These are phyloP conservation scores for Phyllostomus discolor DNA, from an alignment of 2,113 vertebrate species.

Conservation along the genomic window DNA sequence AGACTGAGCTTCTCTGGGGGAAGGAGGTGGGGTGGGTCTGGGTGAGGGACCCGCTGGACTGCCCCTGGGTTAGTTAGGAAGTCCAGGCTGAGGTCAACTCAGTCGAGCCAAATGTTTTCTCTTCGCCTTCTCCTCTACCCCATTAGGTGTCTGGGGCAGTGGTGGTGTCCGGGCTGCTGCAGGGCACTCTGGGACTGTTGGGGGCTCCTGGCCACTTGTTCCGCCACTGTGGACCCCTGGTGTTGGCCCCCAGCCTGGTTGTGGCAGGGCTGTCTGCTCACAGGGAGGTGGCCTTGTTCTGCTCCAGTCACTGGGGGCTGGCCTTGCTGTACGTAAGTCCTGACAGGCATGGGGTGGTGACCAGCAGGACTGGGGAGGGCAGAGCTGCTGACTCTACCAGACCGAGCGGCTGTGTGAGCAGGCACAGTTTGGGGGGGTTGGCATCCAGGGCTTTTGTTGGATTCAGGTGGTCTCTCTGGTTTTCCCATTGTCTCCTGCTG, in stretches of 20 bases:
- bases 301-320: slow-evolving; percentile 86
- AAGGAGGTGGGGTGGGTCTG: background rate
- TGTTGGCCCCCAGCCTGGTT: slow-evolving; percentile 86
- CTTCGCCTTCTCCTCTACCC: background rate
- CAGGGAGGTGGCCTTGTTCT: slow-evolving; percentile 86
- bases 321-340: slow-evolving; percentile 82
- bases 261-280: slow-evolving; percentile 86
- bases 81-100: background rate
- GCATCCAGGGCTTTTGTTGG: background rate
- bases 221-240: slow-evolving; percentile 83
- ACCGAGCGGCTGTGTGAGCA: rapidly evolving
- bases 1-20: background rate
- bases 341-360: background rate
- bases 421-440: background rate
- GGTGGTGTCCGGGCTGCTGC: slow-evolving; percentile 82
- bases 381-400: background rate
- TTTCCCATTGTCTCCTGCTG: background rate
- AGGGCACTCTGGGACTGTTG: slow-evolving; percentile 78
- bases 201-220: slow-evolving; percentile 78
- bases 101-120: background rate
- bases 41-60: too few relatives aligned
- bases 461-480: background rate
- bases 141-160: slow-evolving; percentile 85
- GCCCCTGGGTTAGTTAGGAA: background rate
- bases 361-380: background rate